A percentile compares a stretch with the other conserved stretches of the same genome.
Evolutionary conservation across 2,797 vertebrate genomes (phyloP).

Genomic region (Ispidina picta): DNA sequence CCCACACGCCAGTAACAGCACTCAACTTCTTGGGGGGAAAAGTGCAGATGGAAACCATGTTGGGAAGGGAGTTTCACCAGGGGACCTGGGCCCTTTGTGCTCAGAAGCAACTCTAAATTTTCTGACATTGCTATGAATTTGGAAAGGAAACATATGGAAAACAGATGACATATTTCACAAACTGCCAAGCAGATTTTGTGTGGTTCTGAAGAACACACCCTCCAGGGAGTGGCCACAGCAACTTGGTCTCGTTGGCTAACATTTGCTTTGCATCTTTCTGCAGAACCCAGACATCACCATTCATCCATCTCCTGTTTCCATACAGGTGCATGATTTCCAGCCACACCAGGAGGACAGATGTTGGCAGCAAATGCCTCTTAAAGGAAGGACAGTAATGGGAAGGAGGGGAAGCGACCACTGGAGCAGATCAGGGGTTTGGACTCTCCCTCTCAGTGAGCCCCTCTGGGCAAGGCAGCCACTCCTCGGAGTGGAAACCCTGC

Average conservation of each 20-base stretch:
- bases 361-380: constrained; percentile 8
- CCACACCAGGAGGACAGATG: neutral
- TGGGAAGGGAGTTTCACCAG: neutral
- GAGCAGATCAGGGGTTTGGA: neutral
- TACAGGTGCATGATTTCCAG: neutral
- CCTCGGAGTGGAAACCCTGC: neutral
- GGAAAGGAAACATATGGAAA: constrained; percentile 54
- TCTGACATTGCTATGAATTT: neutral
- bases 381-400: neutral
- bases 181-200: constrained; percentile 52
- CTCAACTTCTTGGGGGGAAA: neutral
- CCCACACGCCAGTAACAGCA: neutral
- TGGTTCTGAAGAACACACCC: neutral
- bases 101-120: neutral
- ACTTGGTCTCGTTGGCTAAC: constrained; percentile 27
- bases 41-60: neutral
- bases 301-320: neutral
- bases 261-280: neutral
- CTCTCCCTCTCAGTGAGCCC: neutral
- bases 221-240: constrained; percentile 38
- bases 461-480: neutral
- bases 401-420: neutral
- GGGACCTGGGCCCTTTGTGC: neutral
- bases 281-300: neutral
- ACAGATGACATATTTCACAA: constrained; percentile 37